Conservation (phyloP, 2,888 invertebrate genomes). For the Gonocerus acuteangulatus region DNA sequence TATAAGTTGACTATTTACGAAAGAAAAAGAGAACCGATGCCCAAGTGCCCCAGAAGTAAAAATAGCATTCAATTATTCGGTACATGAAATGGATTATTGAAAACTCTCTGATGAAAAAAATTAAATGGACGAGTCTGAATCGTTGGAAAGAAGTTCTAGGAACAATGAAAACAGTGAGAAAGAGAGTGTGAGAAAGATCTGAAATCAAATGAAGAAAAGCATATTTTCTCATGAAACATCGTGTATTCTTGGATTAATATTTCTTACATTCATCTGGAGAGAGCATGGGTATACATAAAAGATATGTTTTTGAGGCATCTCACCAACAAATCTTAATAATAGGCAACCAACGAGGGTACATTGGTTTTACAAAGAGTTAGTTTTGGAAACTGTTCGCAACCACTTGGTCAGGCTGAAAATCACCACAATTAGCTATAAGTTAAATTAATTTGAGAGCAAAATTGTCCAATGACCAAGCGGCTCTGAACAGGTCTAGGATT, state of each 20-base stretch:
- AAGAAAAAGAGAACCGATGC: no score
- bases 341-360: neutral
- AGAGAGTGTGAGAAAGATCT: conserved; percentile 17
- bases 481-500: conserved; percentile 2
- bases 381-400: neutral
- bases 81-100: neutral
- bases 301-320: conserved; percentile 20
- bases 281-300: conserved; percentile 16
- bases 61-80: neutral
- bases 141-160: conserved; percentile 27
- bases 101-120: no score
- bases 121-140: conserved; percentile 35
- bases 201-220: conserved; percentile 30
- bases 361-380: neutral
- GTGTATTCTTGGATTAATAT: conserved; percentile 27
- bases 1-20: no score
- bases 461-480: neutral
- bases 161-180: conserved; percentile 14
- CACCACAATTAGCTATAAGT: neutral
- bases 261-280: conserved; percentile 16
- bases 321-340: neutral
- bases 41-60: neutral
- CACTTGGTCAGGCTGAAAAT: neutral
- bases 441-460: neutral
- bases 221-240: conserved; percentile 32